A percentile compares a stretch with the other conserved stretches of the same genome.
These are phyloP conservation scores for Patella vulgata DNA, from an alignment of 1,140 invertebrate species.

Conservation along the genomic window DNA sequence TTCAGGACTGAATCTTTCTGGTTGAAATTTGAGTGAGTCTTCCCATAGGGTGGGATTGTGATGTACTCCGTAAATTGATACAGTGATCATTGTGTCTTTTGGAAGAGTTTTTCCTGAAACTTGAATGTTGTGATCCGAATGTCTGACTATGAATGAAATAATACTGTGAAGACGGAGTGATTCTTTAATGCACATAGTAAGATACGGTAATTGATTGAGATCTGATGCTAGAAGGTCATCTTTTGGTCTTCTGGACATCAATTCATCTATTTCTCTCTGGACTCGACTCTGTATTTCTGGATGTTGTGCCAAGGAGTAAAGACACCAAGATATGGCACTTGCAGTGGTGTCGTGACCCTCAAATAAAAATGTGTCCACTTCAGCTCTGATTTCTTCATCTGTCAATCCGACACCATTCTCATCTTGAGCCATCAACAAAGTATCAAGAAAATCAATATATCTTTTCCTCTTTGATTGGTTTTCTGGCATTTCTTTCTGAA, in stretches of 20 bases:
- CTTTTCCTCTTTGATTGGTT: not conserved
- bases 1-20: slow-evolving; percentile 53
- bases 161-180: slow-evolving; percentile 61
- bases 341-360: slow-evolving; percentile 43
- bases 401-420: slow-evolving; percentile 34
- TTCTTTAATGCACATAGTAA: slow-evolving; percentile 66
- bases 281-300: slow-evolving; percentile 82
- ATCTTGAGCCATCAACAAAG: slow-evolving; percentile 28
- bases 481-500: slow-evolving; percentile 19
- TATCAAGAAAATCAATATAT: slow-evolving; percentile 18
- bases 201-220: slow-evolving; percentile 56
- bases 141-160: slow-evolving; percentile 77
- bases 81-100: slow-evolving; percentile 28
- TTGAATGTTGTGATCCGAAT: slow-evolving; percentile 47
- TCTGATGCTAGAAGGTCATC: slow-evolving; percentile 43
- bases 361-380: slow-evolving; percentile 46
- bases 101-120: slow-evolving; percentile 32
- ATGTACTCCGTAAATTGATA: slow-evolving; percentile 37
- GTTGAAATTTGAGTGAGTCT: slow-evolving; percentile 45
- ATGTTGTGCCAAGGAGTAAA: slow-evolving; percentile 69
- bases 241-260: slow-evolving; percentile 72
- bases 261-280: slow-evolving; percentile 80
- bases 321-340: not conserved
- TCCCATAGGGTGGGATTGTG: slow-evolving; percentile 44
- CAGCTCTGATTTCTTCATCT: slow-evolving; percentile 37